phyloP scores from a whole-genome alignment of 2,888 invertebrate genomes.

The Pristionchus entomophagus region DNA sequence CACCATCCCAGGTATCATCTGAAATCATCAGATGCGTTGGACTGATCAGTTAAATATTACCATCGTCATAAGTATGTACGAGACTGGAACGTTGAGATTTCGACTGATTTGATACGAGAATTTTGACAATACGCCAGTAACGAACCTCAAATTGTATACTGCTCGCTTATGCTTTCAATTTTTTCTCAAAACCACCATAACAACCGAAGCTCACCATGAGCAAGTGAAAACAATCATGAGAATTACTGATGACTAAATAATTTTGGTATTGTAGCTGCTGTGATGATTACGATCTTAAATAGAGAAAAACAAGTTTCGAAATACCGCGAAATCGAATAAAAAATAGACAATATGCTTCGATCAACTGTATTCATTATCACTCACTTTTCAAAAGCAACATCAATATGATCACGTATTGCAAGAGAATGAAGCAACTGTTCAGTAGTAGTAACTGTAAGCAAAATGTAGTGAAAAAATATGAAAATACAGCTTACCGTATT shows the following conservation, averaged over 20 bases:
- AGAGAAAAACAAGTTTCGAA: too few relatives aligned
- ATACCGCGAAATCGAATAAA: too few relatives aligned
- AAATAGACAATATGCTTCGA: too few relatives aligned
- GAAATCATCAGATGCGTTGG: background rate
- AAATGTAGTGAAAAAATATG: too few relatives aligned
- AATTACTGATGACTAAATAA: background rate
- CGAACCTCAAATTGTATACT: background rate
- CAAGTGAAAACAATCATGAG: constrained; percentile 19
- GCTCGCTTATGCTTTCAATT: background rate
- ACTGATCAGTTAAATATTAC: background rate
- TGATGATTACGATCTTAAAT: too few relatives aligned
- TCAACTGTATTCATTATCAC: too few relatives aligned
- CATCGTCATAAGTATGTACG: background rate
- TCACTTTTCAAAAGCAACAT: too few relatives aligned
- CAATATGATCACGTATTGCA: too few relatives aligned
- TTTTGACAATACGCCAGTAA: background rate
- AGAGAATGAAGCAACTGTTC: too few relatives aligned
- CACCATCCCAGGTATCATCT: background rate
- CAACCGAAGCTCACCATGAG: background rate
- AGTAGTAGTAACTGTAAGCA: too few relatives aligned
- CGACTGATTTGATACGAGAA: background rate
- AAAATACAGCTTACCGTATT: too few relatives aligned
- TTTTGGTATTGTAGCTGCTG: background rate
- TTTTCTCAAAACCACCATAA: too few relatives aligned
- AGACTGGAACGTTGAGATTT: background rate